Evolutionary conservation across 2,797 vertebrate genomes (phyloP).

Genomic region (Sebastes wilsoni): DNA sequence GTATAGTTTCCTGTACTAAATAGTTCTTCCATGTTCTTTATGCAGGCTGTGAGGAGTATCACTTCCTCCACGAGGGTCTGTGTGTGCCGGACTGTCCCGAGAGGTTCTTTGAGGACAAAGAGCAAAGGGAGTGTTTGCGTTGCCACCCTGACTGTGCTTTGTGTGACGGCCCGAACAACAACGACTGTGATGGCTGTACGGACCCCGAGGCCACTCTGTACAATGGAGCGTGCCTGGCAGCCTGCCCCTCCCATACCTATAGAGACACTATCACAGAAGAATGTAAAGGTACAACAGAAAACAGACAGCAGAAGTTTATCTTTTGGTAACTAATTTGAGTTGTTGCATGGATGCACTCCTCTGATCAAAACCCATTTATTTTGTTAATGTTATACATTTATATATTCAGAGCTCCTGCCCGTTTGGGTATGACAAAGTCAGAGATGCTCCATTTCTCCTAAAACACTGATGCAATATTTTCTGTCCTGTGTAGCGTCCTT

Average conservation of each 20-base stretch:
- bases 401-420: not conserved
- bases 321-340: not conserved
- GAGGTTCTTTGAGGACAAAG: constrained; percentile 79
- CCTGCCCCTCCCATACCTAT: constrained; percentile 85
- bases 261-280: constrained; percentile 68
- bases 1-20: not conserved
- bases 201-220: constrained; percentile 66
- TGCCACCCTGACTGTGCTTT: constrained; percentile 85
- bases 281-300: constrained; percentile 83
- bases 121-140: constrained; percentile 73
- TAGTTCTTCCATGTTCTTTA: constrained; percentile 13
- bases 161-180: constrained; percentile 81
- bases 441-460: not conserved
- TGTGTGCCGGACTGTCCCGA: constrained; percentile 86
- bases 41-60: constrained; percentile 84
- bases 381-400: not conserved
- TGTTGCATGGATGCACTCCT: not conserved
- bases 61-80: constrained; percentile 80
- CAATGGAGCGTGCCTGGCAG: constrained; percentile 79
- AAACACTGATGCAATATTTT: constrained; percentile 34
- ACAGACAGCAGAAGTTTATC: no score
- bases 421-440: constrained; percentile 10
- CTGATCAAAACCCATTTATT: not conserved
- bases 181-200: constrained; percentile 85
- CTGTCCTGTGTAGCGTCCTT: constrained; percentile 33